phyloP scores from a whole-genome alignment of 1,140 invertebrate species.

The Scaptomyza pallida region DNA sequence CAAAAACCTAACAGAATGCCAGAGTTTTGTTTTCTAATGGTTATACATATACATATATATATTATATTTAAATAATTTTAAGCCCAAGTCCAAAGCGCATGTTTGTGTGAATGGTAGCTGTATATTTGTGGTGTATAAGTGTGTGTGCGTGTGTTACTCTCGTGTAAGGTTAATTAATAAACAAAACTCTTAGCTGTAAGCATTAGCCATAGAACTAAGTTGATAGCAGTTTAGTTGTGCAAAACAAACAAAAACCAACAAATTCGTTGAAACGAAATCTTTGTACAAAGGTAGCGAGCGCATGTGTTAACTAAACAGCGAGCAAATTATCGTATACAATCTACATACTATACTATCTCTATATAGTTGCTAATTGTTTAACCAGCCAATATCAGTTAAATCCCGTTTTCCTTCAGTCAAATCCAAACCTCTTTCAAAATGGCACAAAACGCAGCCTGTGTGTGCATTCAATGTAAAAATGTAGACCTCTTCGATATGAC shows the following conservation, averaged over 20 bases:
- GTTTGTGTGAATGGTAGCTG: slow-evolving; percentile 54
- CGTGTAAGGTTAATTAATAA: slow-evolving; percentile 30
- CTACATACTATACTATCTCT: slow-evolving; percentile 5
- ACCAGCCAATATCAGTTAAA: slow-evolving; percentile 27
- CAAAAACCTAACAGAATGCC: slow-evolving; percentile 31
- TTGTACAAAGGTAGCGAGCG: slow-evolving; percentile 57
- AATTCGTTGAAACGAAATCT: slow-evolving; percentile 50
- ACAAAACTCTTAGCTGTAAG: slow-evolving; percentile 49
- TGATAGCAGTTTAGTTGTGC: slow-evolving; percentile 55
- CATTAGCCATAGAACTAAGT: slow-evolving; percentile 58
- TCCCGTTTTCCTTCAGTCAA: slow-evolving; percentile 11
- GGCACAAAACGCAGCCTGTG: slow-evolving; percentile 50
- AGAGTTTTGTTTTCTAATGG: slow-evolving; percentile 49
- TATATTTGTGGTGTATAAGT: slow-evolving; percentile 27
- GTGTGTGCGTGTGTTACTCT: slow-evolving; percentile 36
- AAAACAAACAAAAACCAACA: slow-evolving; percentile 28
- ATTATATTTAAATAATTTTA: slow-evolving; percentile 61
- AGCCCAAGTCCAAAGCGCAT: slow-evolving; percentile 79
- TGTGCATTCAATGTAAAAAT: slow-evolving; percentile 38
- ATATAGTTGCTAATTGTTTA: slow-evolving; percentile 21
- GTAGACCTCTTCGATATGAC: slow-evolving; percentile 59
- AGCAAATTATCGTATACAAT: slow-evolving; percentile 44
- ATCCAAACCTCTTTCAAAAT: slow-evolving; percentile 21
- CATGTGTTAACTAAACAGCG: slow-evolving; percentile 40
- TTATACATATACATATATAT: slow-evolving; percentile 60